These are phyloP conservation scores for Malurus cyaneus DNA, from an alignment of 2,113 vertebrate genomes.

Conservation along the genomic window DNA sequence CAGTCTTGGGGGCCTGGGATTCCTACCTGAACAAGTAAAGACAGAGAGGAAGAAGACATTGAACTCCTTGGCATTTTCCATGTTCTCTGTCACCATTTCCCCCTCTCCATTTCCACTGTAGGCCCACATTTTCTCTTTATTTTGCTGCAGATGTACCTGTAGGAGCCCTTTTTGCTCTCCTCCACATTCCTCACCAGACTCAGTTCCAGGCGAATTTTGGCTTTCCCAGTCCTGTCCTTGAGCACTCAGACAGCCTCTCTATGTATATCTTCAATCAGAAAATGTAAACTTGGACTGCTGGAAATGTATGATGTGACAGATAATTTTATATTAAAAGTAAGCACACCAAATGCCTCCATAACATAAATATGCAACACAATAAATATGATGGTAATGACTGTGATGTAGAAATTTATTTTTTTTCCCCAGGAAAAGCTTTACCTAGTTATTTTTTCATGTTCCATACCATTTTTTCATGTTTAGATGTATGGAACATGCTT, in stretches of 20 bases:
- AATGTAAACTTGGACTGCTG: neutral
- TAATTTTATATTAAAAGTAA: neutral
- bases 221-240: neutral
- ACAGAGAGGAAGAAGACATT: neutral
- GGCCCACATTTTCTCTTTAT: neutral
- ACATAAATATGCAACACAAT: neutral
- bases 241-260: neutral
- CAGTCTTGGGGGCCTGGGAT: neutral
- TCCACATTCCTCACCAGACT: neutral
- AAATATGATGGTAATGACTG: neutral
- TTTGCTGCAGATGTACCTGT: neutral
- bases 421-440: neutral
- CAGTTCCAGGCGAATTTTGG: neutral
- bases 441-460: neutral
- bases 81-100: neutral
- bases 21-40: neutral
- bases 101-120: neutral
- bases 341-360: neutral
- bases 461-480: neutral
- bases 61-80: neutral
- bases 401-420: rapidly evolving
- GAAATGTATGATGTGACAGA: neutral
- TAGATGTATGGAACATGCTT: neutral
- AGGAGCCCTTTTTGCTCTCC: neutral
- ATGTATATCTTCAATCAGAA: neutral